phyloP scores from a whole-genome alignment of 2,888 invertebrate genomes.

The Mantis religiosa region DNA sequence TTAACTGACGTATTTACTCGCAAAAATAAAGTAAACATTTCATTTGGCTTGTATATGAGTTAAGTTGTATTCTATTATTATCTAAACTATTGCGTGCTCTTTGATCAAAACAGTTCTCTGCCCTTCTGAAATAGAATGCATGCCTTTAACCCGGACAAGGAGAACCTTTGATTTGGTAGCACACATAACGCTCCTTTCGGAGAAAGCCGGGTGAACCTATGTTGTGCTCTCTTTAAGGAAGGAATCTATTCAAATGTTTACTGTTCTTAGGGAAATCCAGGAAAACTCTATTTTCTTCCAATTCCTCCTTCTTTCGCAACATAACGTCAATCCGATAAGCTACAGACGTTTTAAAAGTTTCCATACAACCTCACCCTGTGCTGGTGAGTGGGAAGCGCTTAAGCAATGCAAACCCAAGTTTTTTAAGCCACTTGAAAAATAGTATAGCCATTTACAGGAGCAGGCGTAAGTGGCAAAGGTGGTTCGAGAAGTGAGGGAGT shows the following conservation, averaged over 20 bases:
- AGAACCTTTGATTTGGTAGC: neutral
- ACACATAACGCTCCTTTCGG: neutral
- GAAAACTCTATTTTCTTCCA: neutral
- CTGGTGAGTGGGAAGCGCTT: neutral
- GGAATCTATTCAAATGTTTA: neutral
- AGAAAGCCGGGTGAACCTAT: neutral
- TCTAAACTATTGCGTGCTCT: no score
- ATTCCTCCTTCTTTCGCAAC: neutral
- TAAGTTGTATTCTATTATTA: no score
- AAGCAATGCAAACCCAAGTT: neutral
- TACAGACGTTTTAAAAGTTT: conserved; percentile 18
- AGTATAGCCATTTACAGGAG: conserved; percentile 10
- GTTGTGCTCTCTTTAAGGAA: neutral
- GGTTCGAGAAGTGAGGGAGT: neutral
- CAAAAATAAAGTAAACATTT: no score
- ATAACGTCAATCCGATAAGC: conserved; percentile 15
- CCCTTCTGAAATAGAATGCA: neutral
- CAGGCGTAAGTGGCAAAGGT: neutral
- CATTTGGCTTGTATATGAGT: no score
- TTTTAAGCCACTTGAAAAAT: conserved; percentile 1
- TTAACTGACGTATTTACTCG: no score
- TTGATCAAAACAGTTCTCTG: no score
- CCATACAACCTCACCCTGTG: neutral
- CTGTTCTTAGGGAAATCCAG: neutral
- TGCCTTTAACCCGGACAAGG: neutral